Evolutionary conservation across 2,888 invertebrate genomes (phyloP).

Genomic region (Philaethria dido): DNA sequence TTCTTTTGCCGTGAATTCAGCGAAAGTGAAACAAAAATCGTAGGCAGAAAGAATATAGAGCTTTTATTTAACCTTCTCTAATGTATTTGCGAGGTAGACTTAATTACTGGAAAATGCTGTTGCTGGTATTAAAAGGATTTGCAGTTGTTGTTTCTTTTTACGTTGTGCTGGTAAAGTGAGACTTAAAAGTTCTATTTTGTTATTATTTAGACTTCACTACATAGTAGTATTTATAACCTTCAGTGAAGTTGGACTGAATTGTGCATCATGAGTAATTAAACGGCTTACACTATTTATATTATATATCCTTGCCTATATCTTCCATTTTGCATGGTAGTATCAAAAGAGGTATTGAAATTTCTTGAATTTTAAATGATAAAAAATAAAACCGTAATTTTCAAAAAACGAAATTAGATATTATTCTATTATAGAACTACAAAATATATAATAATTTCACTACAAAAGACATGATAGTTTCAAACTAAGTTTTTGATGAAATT

Average conservation of each 20-base stretch:
- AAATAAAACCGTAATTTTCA: too few species aligned
- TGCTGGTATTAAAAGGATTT: not conserved
- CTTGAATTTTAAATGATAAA: too few species aligned
- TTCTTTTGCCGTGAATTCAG: not conserved
- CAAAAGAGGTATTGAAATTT: too few species aligned
- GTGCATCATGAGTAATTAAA: too few species aligned
- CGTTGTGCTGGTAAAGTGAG: not conserved
- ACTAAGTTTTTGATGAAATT: too few species aligned
- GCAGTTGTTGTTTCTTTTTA: not conserved
- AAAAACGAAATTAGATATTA: too few species aligned
- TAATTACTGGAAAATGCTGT: slow-evolving; percentile 9
- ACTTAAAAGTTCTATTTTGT: not conserved
- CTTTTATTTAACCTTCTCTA: not conserved
- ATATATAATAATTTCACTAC: too few species aligned
- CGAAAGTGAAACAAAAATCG: not conserved
- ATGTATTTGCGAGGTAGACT: slow-evolving; percentile 1
- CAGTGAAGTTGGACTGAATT: not conserved
- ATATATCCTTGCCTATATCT: too few species aligned
- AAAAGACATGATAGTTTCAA: too few species aligned
- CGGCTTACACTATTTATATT: too few species aligned
- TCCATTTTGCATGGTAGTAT: too few species aligned
- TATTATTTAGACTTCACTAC: not conserved
- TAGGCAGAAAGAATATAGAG: not conserved
- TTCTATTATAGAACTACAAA: too few species aligned
- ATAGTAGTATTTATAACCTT: not conserved